Evolutionary conservation across 2,113 vertebrate species (phyloP).

Genomic region (Neomonachus schauinslandi): DNA sequence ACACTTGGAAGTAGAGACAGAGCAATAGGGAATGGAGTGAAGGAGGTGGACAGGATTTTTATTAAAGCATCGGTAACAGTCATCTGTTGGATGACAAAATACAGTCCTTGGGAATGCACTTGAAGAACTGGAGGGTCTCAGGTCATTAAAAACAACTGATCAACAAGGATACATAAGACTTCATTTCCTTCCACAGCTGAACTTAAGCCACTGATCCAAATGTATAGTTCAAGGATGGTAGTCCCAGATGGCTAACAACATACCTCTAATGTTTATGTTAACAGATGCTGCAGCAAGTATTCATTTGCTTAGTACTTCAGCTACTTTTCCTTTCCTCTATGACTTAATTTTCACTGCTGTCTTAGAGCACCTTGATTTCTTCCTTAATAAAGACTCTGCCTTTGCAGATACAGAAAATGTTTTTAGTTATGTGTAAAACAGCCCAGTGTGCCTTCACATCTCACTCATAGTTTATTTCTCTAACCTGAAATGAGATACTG

Average conservation of each 20-base stretch:
- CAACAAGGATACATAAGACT: neutral
- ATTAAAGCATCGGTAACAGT: neutral
- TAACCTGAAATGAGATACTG: neutral
- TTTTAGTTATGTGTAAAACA: neutral
- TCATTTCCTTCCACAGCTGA: neutral
- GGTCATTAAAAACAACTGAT: neutral
- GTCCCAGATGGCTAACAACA: neutral
- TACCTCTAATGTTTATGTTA: neutral
- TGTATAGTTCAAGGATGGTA: neutral
- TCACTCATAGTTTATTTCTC: neutral
- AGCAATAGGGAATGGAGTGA: neutral
- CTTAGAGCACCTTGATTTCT: neutral
- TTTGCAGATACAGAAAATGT: neutral
- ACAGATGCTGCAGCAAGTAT: neutral
- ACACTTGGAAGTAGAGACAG: neutral
- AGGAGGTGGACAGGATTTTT: neutral
- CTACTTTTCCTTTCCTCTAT: neutral
- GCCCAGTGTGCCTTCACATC: neutral
- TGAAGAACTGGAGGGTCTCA: neutral
- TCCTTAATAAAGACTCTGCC: neutral
- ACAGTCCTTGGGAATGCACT: neutral
- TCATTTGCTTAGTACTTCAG: neutral
- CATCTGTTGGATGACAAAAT: neutral
- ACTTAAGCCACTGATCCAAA: constrained; percentile 12
- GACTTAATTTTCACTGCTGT: constrained; percentile 30